These are phyloP conservation scores for Enhydra lutris DNA, from an alignment of 2,113 vertebrate species.

Conservation along the genomic window DNA sequence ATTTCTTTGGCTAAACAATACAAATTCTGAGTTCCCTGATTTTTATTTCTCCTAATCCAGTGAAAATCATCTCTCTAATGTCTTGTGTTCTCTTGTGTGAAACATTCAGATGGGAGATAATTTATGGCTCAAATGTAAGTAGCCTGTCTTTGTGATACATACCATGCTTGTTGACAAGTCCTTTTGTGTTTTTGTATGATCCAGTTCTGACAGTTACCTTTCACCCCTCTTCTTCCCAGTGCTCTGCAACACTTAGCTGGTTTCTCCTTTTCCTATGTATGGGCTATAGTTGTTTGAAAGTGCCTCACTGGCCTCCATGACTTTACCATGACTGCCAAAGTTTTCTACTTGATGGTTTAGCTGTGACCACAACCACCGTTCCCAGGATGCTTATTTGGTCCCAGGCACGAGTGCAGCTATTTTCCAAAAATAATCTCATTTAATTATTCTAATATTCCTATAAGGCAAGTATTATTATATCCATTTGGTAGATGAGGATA, in stretches of 20 bases:
- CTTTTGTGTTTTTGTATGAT: background rate
- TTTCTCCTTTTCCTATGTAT: background rate
- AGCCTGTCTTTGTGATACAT: background rate
- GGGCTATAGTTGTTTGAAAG: slow-evolving; percentile 50
- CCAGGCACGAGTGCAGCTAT: background rate
- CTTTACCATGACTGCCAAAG: background rate
- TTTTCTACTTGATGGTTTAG: slow-evolving; percentile 31
- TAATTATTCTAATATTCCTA: slow-evolving; percentile 29
- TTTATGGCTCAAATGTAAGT: background rate
- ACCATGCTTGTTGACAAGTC: background rate
- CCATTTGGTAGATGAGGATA: slow-evolving; percentile 8
- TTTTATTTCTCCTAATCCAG: slow-evolving; percentile 31
- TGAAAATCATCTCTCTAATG: background rate
- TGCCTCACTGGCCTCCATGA: slow-evolving; percentile 10
- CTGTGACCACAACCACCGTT: background rate
- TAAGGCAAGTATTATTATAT: slow-evolving; percentile 35
- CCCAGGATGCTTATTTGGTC: slow-evolving; percentile 33
- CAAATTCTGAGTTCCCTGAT: background rate
- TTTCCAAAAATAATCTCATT: slow-evolving; percentile 53
- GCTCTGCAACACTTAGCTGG: background rate
- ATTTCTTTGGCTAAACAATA: background rate
- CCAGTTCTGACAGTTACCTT: background rate
- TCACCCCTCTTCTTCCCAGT: background rate
- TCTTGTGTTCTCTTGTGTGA: background rate
- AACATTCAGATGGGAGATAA: background rate